Percentiles rank a stretch among this genome's conserved stretches.
Conservation (phyloP, 2,113 vertebrate genomes). For the Ciconia boyciana region DNA sequence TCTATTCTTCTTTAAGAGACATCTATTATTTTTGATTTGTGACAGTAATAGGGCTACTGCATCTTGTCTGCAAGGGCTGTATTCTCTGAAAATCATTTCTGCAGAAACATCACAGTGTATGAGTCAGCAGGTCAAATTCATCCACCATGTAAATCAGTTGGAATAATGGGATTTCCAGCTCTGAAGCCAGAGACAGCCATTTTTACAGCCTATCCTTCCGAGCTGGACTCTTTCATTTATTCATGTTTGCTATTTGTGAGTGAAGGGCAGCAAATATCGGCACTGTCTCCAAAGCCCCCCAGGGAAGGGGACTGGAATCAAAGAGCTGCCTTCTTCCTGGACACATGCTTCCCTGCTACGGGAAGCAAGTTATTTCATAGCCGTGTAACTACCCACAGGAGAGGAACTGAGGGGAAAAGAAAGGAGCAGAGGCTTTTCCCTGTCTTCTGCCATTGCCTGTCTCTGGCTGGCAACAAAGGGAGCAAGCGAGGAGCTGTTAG, state of each 20-base stretch:
- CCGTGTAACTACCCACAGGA: not conserved
- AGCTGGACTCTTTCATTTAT: not conserved
- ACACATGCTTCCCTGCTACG: not conserved
- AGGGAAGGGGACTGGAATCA: not conserved
- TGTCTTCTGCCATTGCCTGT: not conserved
- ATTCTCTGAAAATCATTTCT: not conserved
- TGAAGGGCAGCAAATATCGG: not conserved
- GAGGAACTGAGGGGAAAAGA: not conserved
- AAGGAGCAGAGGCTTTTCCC: not conserved
- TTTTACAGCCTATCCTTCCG: not conserved
- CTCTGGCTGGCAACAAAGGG: not conserved
- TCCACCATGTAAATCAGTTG: not conserved
- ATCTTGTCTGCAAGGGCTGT: not conserved
- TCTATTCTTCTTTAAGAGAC: not conserved
- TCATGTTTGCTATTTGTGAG: not conserved
- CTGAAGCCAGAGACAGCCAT: not conserved
- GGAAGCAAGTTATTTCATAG: not conserved
- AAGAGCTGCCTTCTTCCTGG: not conserved
- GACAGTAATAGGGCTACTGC: not conserved
- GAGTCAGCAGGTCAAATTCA: not conserved
- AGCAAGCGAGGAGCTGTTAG: not conserved
- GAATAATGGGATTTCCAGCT: not conserved
- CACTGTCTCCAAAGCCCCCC: not conserved
- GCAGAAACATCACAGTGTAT: not conserved
- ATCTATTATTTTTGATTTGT: not conserved